Evolutionary conservation across 2,888 invertebrate species (phyloP), one percentile per base, ranked within the genome.

Genomic region (Limnephilus rhombicus): DNA sequence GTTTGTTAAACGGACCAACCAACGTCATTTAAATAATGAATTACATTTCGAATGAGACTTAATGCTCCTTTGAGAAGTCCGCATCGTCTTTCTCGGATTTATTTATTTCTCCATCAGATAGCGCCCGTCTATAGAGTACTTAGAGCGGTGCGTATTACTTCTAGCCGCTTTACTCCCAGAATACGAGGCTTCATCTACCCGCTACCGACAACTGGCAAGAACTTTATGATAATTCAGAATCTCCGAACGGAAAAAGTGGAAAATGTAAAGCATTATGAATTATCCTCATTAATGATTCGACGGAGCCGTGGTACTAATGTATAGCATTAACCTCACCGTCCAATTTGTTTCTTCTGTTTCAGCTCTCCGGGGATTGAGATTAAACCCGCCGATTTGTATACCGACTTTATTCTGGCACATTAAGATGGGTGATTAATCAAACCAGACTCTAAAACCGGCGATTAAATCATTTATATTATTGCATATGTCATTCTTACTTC

Each of bases 11-110:
- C 29, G 88, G 80, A 91, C 49, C 83, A 34, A 88, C 83, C 83
- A 80, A 89, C 68, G 68, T 91, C 41, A 93, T 93, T 93, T 93
- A 92, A 93, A 93, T 93, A 91, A 92, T 92, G 93, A 93, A 93
- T 93, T 89, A 91, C 92, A 82, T 86, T 93, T 90, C 89, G 89
- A 93, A 88, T 91, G 92, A 88, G 90, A 85, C 89, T 83, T 91
- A 91, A 93, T 92, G 92, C 85, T 91, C 85, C 80, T 93, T 93
- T 93, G 91, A 92, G 91, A 83, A 82, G 85, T 89, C 49, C 89
- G 5, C 18, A 53, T 18, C 18, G 85, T 91, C 91, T 85, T 89
- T 91, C 89, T 34, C 45, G 82, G 53, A 91, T 92, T 90, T 90
- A 91, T 93, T 90, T 82, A 80, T 90, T 90, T 85, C 83, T 90